A percentile compares a stretch with the other conserved stretches of the same genome.
Conservation (phyloP, 2,797 vertebrate species). For the Tangara arthus region DNA sequence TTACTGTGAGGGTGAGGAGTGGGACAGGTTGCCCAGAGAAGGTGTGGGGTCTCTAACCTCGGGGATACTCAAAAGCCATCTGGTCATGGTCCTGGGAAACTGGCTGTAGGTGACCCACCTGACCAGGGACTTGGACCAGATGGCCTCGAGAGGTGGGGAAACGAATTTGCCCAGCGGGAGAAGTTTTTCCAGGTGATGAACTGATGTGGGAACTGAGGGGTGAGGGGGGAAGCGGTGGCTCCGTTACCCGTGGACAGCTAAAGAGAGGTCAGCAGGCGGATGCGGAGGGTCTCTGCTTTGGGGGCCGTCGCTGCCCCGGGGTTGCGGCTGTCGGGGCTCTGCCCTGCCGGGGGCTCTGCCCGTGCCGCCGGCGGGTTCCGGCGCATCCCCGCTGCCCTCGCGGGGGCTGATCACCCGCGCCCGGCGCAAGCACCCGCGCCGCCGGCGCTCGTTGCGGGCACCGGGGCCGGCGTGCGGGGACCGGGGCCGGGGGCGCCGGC, state of each 20-base stretch:
- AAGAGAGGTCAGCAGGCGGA: not conserved
- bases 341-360: not conserved
- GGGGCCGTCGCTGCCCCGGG: rapidly evolving
- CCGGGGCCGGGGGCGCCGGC: not conserved
- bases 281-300: rapidly evolving
- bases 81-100: not conserved
- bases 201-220: not conserved
- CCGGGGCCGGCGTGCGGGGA: not conserved
- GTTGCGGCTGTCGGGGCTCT: not conserved
- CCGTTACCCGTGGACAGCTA: rapidly evolving
- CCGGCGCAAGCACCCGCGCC: conserved; percentile 1
- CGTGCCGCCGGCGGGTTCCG: not conserved
- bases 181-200: not conserved
- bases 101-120: not conserved
- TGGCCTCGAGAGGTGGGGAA: not conserved
- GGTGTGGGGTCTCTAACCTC: not conserved
- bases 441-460: conserved; percentile 14
- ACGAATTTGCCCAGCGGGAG: not conserved
- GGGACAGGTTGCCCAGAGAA: not conserved
- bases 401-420: conserved; percentile 2
- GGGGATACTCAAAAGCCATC: not conserved
- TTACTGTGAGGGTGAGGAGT: not conserved
- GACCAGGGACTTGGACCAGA: not conserved
- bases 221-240: not conserved
- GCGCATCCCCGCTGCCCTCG: not conserved